phyloP scores from a whole-genome alignment of 2,888 invertebrate species.

The Prenolepis imparis region DNA sequence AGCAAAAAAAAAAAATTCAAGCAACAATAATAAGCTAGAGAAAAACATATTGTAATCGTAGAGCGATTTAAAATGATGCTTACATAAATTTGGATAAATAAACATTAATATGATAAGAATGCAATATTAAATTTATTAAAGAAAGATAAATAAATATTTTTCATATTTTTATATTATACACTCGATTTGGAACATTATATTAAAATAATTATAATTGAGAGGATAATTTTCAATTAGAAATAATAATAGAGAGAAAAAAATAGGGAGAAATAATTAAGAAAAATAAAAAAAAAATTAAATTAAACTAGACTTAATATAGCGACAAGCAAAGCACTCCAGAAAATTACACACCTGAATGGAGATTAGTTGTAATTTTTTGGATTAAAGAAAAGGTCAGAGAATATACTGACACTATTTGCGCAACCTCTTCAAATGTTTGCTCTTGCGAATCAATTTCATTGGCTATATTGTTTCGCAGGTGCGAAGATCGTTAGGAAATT shows the following conservation, averaged over 20 bases:
- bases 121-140: too few species aligned
- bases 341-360: conserved; percentile 73
- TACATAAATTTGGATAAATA: not conserved
- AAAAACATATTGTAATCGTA: too few species aligned
- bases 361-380: conserved; percentile 78
- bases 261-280: conserved; percentile 40
- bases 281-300: conserved; percentile 55
- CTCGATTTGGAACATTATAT: not conserved
- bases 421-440: conserved; percentile 69
- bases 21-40: too few species aligned
- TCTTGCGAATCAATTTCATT: conserved; percentile 46
- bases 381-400: conserved; percentile 74
- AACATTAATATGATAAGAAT: too few species aligned
- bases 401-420: conserved; percentile 65
- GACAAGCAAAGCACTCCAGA: conserved; percentile 44
- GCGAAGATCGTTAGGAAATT: conserved; percentile 29
- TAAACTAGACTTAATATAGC: conserved; percentile 14
- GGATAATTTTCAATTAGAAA: not conserved
- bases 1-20: too few species aligned
- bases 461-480: conserved; percentile 1
- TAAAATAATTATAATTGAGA: not conserved
- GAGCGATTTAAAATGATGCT: too few species aligned
- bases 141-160: too few species aligned
- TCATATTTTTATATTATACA: too few species aligned
- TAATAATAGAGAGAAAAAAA: conserved; percentile 2